phyloP scores from a whole-genome alignment of 2,888 invertebrate species.

The Branchellion lobata region DNA sequence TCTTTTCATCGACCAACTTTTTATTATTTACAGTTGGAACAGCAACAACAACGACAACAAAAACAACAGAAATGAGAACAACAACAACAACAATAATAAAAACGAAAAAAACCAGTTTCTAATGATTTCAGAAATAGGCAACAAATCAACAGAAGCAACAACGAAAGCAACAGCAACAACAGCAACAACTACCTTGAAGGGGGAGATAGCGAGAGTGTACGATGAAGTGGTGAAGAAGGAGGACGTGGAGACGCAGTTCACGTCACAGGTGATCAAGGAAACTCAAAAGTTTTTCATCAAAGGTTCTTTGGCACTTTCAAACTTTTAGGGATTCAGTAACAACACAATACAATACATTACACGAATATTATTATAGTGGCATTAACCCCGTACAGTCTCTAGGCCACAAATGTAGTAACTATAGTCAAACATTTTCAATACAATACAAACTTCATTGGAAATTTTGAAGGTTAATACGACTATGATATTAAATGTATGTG shows the following conservation, averaged over 20 bases:
- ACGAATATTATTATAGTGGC: too few relatives aligned
- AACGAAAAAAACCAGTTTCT: not conserved
- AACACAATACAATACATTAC: too few relatives aligned
- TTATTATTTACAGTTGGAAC: not conserved
- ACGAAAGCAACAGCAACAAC: not conserved
- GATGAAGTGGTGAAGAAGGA: constrained; percentile 6
- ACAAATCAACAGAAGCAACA: constrained; percentile 6
- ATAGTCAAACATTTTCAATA: too few relatives aligned
- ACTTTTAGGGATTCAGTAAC: too few relatives aligned
- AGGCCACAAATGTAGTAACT: too few relatives aligned
- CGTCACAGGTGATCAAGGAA: constrained; percentile 53
- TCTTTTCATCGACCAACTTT: too few relatives aligned
- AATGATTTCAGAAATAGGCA: not conserved
- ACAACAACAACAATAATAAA: constrained; percentile 13
- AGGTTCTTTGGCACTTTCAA: not conserved
- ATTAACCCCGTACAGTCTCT: too few relatives aligned
- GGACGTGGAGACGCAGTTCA: constrained; percentile 40
- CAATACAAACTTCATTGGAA: too few relatives aligned
- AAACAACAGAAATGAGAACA: not conserved
- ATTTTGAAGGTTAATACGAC: too few relatives aligned
- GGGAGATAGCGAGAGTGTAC: not conserved
- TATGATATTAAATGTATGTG: too few relatives aligned
- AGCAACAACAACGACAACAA: not conserved
- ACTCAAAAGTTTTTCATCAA: constrained; percentile 55
- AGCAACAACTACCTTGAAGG: not conserved